Percentiles rank a stretch among this genome's conserved stretches.
Evolutionary conservation across 2,888 invertebrate genomes (phyloP).

Genomic region (Chymomyza fuscimana): DNA sequence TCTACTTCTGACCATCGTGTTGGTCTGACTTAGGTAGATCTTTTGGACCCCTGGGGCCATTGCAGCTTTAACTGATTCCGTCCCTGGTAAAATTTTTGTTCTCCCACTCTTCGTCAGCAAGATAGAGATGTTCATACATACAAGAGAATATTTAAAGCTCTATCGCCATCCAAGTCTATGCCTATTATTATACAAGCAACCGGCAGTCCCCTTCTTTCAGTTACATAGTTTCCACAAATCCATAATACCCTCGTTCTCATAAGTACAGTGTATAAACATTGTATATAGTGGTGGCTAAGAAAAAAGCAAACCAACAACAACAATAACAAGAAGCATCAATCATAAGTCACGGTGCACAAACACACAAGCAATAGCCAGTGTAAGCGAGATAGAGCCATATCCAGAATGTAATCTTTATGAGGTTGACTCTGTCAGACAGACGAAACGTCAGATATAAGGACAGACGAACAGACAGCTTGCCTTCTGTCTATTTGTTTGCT

Average conservation of each 20-base stretch:
- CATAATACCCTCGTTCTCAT: neutral
- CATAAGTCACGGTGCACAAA: conserved; percentile 66
- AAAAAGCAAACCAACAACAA: conserved; percentile 18
- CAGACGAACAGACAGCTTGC: neutral
- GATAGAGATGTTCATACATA: no score
- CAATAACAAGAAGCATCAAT: conserved; percentile 73
- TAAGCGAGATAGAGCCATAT: neutral
- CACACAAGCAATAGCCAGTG: conserved; percentile 31
- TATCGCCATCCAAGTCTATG: no score
- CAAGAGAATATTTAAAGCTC: no score
- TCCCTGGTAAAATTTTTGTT: no score
- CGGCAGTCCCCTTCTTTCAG: neutral
- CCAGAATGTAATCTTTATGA: neutral
- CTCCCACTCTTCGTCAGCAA: no score
- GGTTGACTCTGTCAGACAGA: neutral
- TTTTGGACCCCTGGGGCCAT: no score
- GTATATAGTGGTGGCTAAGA: neutral
- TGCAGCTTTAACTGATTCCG: no score
- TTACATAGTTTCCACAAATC: neutral
- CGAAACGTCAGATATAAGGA: neutral
- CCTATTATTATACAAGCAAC: no score
- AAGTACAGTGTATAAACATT: neutral
- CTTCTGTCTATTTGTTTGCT: conserved; percentile 8
- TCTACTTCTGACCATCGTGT: no score
- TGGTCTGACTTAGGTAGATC: no score